phyloP scores from a whole-genome alignment of 1,140 invertebrate genomes.

The Pseudoatta argentina region DNA sequence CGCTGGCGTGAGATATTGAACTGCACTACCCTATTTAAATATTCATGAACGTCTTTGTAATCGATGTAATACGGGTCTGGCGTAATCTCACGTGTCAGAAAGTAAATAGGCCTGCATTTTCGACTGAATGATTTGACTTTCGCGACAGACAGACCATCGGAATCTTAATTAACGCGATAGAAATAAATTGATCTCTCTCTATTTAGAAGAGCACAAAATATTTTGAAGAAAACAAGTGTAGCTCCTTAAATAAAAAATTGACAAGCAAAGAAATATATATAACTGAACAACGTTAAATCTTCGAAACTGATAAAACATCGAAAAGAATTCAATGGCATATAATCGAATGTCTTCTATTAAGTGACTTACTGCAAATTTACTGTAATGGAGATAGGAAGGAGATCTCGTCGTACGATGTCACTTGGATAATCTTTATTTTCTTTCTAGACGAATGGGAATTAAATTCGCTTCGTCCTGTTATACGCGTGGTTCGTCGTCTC shows the following conservation, averaged over 20 bases:
- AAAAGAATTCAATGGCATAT: neutral
- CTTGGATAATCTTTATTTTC: constrained; percentile 64
- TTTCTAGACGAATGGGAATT: constrained; percentile 56
- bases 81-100: constrained; percentile 76
- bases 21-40: constrained; percentile 76
- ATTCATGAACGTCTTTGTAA: constrained; percentile 78
- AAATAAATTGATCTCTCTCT: neutral
- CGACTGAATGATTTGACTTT: constrained; percentile 43
- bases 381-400: constrained; percentile 44
- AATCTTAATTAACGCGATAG: constrained; percentile 52
- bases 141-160: constrained; percentile 16
- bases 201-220: neutral
- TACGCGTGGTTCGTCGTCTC: constrained; percentile 3
- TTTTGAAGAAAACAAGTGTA: neutral
- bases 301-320: neutral
- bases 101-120: constrained; percentile 75
- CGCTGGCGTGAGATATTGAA: constrained; percentile 72
- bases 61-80: constrained; percentile 75
- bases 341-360: neutral
- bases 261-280: neutral
- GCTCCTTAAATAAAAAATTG: neutral
- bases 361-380: neutral
- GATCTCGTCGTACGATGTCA: neutral
- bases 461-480: constrained; percentile 53
- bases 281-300: neutral